A percentile compares a stretch with the other conserved stretches of the same genome.
These are phyloP conservation scores for Nasonovia ribisnigri DNA, from an alignment of 2,888 invertebrate species.

Conservation along the genomic window DNA sequence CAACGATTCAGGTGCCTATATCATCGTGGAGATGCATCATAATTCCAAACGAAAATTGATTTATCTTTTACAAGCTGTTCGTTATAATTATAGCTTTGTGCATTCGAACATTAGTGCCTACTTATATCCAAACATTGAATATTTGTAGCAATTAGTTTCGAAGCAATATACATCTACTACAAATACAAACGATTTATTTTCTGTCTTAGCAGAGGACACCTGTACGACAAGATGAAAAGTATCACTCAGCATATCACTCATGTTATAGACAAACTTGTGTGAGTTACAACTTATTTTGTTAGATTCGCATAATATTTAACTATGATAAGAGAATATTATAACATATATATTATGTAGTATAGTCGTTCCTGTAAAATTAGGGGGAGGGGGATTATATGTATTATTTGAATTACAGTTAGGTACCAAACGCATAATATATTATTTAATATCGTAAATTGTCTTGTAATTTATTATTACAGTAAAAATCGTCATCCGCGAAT, in stretches of 20 bases:
- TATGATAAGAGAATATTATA: neutral
- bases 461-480: constrained; percentile 24
- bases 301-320: neutral
- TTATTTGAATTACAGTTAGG: neutral
- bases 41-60: neutral
- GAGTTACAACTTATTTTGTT: neutral
- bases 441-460: neutral
- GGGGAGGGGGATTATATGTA: neutral
- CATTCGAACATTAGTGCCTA: neutral
- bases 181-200: neutral
- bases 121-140: neutral
- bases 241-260: neutral
- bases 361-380: neutral
- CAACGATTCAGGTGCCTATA: neutral
- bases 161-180: neutral
- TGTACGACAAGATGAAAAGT: neutral
- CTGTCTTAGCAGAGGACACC: neutral
- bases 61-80: neutral
- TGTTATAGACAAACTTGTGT: neutral
- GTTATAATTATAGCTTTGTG: neutral
- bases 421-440: neutral
- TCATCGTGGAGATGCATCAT: neutral
- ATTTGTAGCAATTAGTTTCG: neutral
- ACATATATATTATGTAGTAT: neutral
- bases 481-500: neutral